Conservation (phyloP, 2,888 invertebrate species). For the Nephrotoma flavescens region DNA sequence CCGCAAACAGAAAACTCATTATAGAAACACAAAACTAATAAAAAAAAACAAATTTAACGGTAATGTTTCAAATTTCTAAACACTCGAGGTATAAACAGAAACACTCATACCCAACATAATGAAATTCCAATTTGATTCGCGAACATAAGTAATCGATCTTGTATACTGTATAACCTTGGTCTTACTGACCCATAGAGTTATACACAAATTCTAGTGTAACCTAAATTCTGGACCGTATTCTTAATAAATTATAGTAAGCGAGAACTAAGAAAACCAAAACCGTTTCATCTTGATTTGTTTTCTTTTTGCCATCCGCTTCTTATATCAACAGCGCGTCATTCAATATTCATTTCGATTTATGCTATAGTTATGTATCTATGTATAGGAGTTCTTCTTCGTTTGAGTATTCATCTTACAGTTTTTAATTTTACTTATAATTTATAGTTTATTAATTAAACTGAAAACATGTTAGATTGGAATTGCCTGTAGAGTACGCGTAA, state of each 20-base stretch:
- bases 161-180: neutral
- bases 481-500: too few relatives aligned
- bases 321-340: neutral
- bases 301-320: neutral
- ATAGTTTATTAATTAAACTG: too few relatives aligned
- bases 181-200: neutral
- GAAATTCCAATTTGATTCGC: neutral
- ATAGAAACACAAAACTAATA: neutral
- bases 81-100: neutral
- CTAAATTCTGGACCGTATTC: neutral
- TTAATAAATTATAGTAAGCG: neutral
- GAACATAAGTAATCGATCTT: neutral
- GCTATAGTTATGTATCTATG: neutral
- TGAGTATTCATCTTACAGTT: neutral
- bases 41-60: neutral
- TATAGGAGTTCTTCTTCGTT: neutral
- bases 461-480: too few relatives aligned
- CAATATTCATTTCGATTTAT: neutral
- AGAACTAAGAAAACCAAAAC: neutral
- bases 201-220: neutral
- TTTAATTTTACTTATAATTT: neutral
- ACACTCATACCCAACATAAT: neutral
- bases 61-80: neutral
- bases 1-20: neutral
- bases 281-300: neutral